Evolutionary conservation across 37 sponge, comb jelly and placozoan genomes (phyloP).

Genomic region (Geodia barretti): DNA sequence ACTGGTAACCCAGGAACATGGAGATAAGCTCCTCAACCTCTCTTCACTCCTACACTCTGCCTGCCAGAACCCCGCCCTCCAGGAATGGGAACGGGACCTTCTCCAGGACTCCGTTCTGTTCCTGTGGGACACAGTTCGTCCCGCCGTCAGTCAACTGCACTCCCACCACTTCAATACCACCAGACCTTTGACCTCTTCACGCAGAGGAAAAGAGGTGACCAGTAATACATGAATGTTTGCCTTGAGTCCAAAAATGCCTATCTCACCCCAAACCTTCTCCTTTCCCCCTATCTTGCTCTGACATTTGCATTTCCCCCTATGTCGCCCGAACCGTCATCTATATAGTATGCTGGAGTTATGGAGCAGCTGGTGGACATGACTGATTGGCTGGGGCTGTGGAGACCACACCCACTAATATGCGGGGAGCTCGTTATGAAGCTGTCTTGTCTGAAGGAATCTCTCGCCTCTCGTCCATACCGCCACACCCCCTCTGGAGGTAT

Average conservation of each 20-base stretch:
- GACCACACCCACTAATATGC: conserved; percentile 55
- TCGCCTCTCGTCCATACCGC: no score
- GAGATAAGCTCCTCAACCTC: neutral
- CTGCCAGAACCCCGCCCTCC: neutral
- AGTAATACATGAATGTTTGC: neutral
- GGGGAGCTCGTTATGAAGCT: conserved; percentile 59
- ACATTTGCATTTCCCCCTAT: neutral
- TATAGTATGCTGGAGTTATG: conserved; percentile 23
- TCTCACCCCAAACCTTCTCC: neutral
- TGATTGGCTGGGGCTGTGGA: conserved; percentile 41
- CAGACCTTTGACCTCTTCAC: conserved; percentile 4
- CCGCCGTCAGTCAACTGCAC: conserved; percentile 6
- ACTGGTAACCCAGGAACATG: no score
- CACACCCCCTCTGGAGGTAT: no score
- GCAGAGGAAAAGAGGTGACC: neutral
- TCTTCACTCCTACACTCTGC: neutral
- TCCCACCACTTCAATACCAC: conserved; percentile 16
- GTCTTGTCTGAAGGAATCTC: conserved; percentile 44
- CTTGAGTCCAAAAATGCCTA: neutral
- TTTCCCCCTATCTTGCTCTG: neutral
- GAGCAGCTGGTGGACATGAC: conserved; percentile 22
- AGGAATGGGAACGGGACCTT: conserved; percentile 18
- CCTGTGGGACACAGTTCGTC: conserved; percentile 40
- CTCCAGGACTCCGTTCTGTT: conserved; percentile 43
- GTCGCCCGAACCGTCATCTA: neutral